phyloP scores from a whole-genome alignment of 2,888 invertebrate species.

The Embidobia sp. region DNA sequence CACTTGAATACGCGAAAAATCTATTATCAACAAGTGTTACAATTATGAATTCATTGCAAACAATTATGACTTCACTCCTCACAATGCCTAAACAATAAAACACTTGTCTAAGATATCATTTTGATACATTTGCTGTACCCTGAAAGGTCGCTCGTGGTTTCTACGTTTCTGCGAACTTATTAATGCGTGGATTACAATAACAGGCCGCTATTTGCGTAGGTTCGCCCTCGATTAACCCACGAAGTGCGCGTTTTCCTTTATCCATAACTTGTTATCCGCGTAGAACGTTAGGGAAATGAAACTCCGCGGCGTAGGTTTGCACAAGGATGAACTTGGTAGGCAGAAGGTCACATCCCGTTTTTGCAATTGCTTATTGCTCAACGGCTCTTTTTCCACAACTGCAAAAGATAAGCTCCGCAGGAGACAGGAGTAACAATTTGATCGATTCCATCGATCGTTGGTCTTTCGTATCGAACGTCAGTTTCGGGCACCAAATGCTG shows the following conservation, averaged over 20 bases:
- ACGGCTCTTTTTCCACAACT: constrained; percentile 18
- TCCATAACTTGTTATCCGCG: constrained; percentile 27
- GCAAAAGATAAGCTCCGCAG: too few species aligned
- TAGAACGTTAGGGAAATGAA: constrained; percentile 39
- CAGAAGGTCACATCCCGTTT: constrained; percentile 36
- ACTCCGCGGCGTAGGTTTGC: constrained; percentile 50
- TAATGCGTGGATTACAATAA: constrained; percentile 32
- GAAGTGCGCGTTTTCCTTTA: constrained; percentile 43
- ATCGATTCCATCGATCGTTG: background rate
- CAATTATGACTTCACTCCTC: too few species aligned
- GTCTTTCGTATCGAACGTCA: too few species aligned
- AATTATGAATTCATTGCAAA: too few species aligned
- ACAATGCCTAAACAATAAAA: too few species aligned
- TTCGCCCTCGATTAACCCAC: constrained; percentile 67
- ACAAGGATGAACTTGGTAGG: constrained; percentile 65
- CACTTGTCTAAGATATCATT: too few species aligned
- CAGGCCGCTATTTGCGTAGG: constrained; percentile 69
- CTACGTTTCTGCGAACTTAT: constrained; percentile 30
- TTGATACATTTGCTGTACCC: too few species aligned
- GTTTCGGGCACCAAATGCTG: too few species aligned
- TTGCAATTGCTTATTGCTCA: constrained; percentile 21
- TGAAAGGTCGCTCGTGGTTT: background rate
- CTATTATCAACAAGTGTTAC: too few species aligned
- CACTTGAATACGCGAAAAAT: too few species aligned
- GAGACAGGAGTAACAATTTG: too few species aligned